Evolutionary conservation across 1,140 invertebrate species (phyloP).

Genomic region (Nephila pilipes): DNA sequence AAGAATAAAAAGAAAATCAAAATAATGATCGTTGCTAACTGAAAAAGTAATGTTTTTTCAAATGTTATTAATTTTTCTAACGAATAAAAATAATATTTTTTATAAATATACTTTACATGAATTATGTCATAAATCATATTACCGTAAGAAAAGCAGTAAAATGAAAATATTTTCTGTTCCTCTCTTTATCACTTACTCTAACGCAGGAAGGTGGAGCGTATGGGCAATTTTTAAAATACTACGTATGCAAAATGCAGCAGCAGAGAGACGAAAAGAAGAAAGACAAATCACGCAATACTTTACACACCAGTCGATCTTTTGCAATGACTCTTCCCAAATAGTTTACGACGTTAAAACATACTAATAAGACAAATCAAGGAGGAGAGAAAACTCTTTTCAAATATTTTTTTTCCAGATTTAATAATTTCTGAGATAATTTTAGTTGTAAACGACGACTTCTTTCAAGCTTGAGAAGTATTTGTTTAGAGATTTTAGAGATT

Average conservation of each 20-base stretch:
- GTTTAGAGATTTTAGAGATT: conserved; percentile 33
- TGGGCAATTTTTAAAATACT: neutral
- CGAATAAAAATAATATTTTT: too few relatives aligned
- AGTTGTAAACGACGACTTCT: neutral
- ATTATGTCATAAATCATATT: too few relatives aligned
- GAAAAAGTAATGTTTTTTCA: too few relatives aligned
- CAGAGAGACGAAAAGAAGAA: neutral
- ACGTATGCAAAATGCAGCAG: neutral
- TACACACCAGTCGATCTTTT: neutral
- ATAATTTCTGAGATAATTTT: neutral
- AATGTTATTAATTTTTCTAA: too few relatives aligned
- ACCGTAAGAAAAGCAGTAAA: too few relatives aligned
- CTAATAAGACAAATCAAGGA: conserved; percentile 8
- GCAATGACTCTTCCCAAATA: neutral
- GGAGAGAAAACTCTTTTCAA: conserved; percentile 23
- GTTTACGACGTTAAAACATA: conserved; percentile 36
- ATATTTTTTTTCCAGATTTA: neutral
- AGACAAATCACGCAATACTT: neutral
- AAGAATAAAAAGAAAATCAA: too few relatives aligned
- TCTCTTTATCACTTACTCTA: neutral
- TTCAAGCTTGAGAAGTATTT: neutral
- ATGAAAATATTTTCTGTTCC: neutral
- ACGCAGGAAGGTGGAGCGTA: neutral
- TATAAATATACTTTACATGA: too few relatives aligned
- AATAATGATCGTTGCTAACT: too few relatives aligned